A percentile compares a stretch with the other conserved stretches of the same genome.
These are phyloP conservation scores for Tenodera sinensis DNA, from an alignment of 2,888 invertebrate genomes.

Conservation along the genomic window DNA sequence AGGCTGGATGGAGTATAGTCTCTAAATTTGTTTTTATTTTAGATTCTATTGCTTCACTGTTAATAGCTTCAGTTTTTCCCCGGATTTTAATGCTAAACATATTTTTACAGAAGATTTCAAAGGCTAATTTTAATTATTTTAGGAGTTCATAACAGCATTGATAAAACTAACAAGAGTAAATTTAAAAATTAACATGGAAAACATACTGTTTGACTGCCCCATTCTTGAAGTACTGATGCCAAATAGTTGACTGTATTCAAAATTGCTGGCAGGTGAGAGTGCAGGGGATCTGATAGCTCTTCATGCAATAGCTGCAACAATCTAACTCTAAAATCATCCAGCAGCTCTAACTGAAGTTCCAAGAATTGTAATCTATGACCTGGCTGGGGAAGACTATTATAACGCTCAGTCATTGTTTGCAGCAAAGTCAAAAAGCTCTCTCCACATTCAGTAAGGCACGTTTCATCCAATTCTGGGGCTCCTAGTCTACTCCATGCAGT, in stretches of 20 bases:
- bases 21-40: too few species aligned
- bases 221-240: constrained; percentile 66
- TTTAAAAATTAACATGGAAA: background rate
- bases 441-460: constrained; percentile 82
- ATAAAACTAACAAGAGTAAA: background rate
- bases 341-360: constrained; percentile 80
- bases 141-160: too few species aligned
- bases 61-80: too few species aligned
- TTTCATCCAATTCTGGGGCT: constrained; percentile 41
- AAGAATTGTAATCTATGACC: constrained; percentile 85
- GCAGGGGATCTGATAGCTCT: constrained; percentile 57
- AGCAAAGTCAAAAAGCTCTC: constrained; percentile 84
- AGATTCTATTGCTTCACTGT: too few species aligned
- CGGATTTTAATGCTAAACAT: too few species aligned
- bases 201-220: constrained; percentile 62
- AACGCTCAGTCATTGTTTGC: constrained; percentile 83
- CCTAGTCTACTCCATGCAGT: constrained; percentile 66
- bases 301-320: constrained; percentile 74
- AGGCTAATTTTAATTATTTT: too few species aligned
- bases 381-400: constrained; percentile 75
- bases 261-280: constrained; percentile 59
- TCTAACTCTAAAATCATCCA: constrained; percentile 87
- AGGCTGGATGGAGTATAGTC: too few species aligned
- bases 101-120: too few species aligned
- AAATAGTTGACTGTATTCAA: constrained; percentile 73